Base-by-base conservation (phyloP, 2,797 vertebrate genomes). In the Hydrolagus colliei region DNA sequence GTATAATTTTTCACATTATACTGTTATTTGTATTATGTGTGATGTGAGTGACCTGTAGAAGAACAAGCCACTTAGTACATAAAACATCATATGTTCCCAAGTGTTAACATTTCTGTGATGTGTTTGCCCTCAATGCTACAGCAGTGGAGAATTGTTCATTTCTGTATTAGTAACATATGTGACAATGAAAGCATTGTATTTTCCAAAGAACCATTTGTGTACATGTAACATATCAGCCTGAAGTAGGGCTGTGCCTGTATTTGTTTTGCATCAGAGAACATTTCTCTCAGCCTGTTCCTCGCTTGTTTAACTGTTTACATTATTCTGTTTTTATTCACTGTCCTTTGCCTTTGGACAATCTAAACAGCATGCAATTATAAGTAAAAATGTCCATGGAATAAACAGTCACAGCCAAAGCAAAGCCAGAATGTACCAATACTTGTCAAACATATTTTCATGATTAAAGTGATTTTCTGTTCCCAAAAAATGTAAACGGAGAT, bases 381-480 rank as follows among this genome's bases (percentile, higher is more conserved):
- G 89, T 87, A 92, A 94, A 93, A 93, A 61, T 92, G 90, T 90
- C 41, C 88, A 89, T 91, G 92, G 91, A 88, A 91, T 94, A 94
- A 94, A 95, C 94, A 84, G 63, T 13, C 18, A 35, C 32, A 84
- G 65, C 9, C 65, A 93, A 90, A 93, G 91, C 91, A 90, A 92
- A 91, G 90, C 90, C 89, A 79, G 89, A 84, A 84, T 68, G 16
- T 90, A 91, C 92, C 92, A 92, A 88, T 86, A 91, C 90, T 90
- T 94, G 93, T 94, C 94, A 95, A 95, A 95, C 93, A 94, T 90
- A 91, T 90, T 89, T 32, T 88, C 90, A 89, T 94, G 93, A 95
- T 94, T 93, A 93, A 95, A 92, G 92, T 93, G 93, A 94, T 93
- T 92, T 92, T 92, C 90, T 68, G 79, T 68, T 82, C 32, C 4